phyloP scores from a whole-genome alignment of 1,140 invertebrate genomes.

The Procambarus clarkii region DNA sequence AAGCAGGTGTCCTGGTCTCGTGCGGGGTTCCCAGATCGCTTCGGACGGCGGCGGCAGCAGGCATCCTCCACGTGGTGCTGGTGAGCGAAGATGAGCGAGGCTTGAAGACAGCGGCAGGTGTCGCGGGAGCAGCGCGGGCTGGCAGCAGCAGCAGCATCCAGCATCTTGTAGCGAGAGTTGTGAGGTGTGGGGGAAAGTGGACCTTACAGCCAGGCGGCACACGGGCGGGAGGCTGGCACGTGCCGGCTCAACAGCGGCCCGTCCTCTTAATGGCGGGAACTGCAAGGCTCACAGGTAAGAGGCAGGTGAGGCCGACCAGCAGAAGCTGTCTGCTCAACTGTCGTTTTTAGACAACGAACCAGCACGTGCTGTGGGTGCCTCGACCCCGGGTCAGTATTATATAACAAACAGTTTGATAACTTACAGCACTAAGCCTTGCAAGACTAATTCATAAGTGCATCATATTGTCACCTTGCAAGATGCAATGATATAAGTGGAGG shows the following conservation, averaged over 20 bases:
- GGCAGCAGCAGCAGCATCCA: constrained; percentile 33
- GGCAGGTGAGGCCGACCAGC: not conserved
- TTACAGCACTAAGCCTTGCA: no score
- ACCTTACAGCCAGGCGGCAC: not conserved
- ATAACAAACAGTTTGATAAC: no score
- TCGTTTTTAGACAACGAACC: constrained; percentile 10
- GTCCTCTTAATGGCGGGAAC: constrained; percentile 23
- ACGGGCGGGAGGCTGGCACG: constrained; percentile 14
- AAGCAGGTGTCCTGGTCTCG: constrained; percentile 15
- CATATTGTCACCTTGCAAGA: no score
- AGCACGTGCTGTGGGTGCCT: constrained; percentile 1
- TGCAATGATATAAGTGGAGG: no score
- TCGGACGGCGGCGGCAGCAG: not conserved
- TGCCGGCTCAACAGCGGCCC: not conserved
- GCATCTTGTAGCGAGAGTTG: constrained; percentile 21
- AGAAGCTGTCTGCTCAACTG: not conserved
- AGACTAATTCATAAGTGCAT: no score
- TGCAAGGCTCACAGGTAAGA: constrained; percentile 24
- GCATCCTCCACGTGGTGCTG: not conserved
- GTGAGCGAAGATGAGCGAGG: constrained; percentile 45
- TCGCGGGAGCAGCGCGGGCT: not conserved
- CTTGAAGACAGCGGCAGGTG: constrained; percentile 19
- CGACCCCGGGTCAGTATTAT: no score
- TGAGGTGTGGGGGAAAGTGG: not conserved
- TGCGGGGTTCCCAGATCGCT: not conserved